Conservation (phyloP, 2,888 invertebrate species). For the Bimastos eiseni region DNA sequence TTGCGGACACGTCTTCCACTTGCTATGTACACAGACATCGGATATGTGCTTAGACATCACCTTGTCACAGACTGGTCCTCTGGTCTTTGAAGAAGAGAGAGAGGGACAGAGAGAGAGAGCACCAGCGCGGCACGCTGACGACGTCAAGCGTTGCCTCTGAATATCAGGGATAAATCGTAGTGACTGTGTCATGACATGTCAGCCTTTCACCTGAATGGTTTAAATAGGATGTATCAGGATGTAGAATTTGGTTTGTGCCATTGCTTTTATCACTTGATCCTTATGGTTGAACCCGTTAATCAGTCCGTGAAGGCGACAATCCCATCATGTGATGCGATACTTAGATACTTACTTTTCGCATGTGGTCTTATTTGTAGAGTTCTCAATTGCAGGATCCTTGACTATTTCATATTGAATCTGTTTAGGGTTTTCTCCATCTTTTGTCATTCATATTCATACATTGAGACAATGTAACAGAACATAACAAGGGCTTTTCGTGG, state of each 20-base stretch:
- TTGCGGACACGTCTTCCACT: constrained; percentile 13
- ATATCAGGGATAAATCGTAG: neutral
- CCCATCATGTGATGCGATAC: neutral
- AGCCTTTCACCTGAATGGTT: neutral
- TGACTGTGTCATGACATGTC: neutral
- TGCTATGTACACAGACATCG: constrained; percentile 13
- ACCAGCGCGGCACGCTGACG: neutral
- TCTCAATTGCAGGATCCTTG: no score
- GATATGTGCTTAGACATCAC: constrained; percentile 13
- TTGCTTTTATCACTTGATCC: neutral
- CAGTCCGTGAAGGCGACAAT: neutral
- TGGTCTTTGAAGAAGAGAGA: neutral
- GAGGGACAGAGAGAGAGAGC: neutral
- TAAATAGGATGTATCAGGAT: neutral
- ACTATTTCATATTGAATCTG: no score
- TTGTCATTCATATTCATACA: no score
- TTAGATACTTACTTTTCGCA: no score
- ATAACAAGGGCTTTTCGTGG: no score
- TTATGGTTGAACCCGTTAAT: neutral
- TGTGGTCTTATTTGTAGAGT: no score
- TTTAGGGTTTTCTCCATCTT: no score
- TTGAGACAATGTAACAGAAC: no score
- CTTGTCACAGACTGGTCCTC: neutral
- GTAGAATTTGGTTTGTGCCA: neutral
- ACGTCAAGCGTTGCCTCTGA: neutral